Conservation (phyloP, 1,140 invertebrate genomes). For the Vanessa tameamea region DNA sequence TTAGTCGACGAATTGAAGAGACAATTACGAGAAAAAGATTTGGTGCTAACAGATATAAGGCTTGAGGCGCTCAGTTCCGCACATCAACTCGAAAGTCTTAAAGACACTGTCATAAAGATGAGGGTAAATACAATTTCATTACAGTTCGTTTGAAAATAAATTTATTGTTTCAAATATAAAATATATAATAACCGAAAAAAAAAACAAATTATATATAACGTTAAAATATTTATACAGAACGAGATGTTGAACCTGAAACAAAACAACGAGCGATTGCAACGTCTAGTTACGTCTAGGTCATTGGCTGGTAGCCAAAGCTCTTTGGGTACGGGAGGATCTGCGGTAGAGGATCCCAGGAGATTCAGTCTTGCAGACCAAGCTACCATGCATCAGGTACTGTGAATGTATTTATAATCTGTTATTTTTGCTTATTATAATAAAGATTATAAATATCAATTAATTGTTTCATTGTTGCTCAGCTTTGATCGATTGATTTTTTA, state of each 20-base stretch:
- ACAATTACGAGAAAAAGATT: constrained; percentile 96
- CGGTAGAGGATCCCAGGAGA: constrained; percentile 70
- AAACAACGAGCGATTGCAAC: constrained; percentile 96
- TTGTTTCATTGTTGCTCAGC: neutral
- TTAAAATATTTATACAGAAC: constrained; percentile 82
- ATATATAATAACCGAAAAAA: too few species aligned
- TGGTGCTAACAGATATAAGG: constrained; percentile 96
- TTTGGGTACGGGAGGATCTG: constrained; percentile 80
- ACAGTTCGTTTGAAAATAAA: too few species aligned
- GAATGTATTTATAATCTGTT: neutral
- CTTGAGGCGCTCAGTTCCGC: constrained; percentile 97
- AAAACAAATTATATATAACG: neutral
- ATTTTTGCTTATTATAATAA: too few species aligned
- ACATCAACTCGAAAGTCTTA: constrained; percentile 97
- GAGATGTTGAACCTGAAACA: constrained; percentile 98
- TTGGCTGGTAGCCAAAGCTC: constrained; percentile 90
- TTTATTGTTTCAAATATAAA: too few species aligned
- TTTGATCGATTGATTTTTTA: too few species aligned
- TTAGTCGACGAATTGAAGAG: constrained; percentile 94
- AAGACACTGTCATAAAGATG: constrained; percentile 98
- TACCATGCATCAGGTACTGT: constrained; percentile 72
- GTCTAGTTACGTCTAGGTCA: constrained; percentile 91
- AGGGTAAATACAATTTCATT: constrained; percentile 82
- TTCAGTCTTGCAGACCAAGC: constrained; percentile 77
- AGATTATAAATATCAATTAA: neutral